Conservation (phyloP, 1,140 invertebrate species). For the Brachionus rubens region DNA sequence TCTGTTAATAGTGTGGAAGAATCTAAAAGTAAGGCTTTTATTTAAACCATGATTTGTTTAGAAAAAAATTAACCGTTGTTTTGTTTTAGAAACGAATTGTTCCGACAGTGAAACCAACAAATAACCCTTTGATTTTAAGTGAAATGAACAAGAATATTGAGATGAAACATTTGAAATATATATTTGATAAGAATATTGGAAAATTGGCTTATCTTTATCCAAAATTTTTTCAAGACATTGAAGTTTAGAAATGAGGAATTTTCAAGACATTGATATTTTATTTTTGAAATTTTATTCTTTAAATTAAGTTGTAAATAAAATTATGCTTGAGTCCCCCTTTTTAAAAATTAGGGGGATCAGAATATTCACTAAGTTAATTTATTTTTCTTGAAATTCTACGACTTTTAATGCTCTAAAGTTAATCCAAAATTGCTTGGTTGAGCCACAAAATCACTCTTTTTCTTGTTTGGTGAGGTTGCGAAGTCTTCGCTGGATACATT, state of each 20-base stretch:
- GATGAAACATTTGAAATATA: slow-evolving; percentile 22
- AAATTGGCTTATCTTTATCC: slow-evolving; percentile 34
- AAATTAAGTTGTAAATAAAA: background rate
- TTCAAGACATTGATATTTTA: background rate
- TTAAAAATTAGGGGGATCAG: no score
- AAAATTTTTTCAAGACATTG: slow-evolving; percentile 43
- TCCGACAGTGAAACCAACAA: background rate
- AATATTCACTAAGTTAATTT: no score
- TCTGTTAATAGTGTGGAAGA: slow-evolving; percentile 32
- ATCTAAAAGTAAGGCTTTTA: background rate
- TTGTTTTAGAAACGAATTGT: slow-evolving; percentile 40
- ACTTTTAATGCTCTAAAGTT: no score
- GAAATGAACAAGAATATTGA: slow-evolving; percentile 33
- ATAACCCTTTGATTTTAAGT: background rate
- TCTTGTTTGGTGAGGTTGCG: no score
- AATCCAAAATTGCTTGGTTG: no score
- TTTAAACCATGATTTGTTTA: background rate
- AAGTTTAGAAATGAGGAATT: background rate
- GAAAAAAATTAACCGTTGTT: no score
- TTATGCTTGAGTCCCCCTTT: no score
- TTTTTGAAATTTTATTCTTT: slow-evolving; percentile 11
- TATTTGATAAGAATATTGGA: slow-evolving; percentile 41
- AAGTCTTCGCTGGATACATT: no score
- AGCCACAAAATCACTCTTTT: no score
- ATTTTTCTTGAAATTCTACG: no score